Conservation (phyloP, 1,140 invertebrate species). For the Rhagoletis pomonella region DNA sequence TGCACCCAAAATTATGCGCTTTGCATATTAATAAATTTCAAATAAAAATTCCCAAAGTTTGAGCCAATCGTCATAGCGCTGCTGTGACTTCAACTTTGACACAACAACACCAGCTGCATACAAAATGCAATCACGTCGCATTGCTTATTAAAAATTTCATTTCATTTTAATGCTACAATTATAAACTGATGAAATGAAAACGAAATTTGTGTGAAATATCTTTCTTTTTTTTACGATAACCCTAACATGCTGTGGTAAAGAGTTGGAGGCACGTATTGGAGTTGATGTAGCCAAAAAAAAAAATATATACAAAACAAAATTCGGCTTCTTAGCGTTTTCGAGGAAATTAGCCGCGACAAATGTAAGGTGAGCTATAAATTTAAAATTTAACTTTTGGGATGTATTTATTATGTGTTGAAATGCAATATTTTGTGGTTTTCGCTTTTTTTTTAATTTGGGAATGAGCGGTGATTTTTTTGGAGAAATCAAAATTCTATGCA, state of each 20-base stretch:
- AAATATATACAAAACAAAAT: not conserved
- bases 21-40: not conserved
- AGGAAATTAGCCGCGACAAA: not conserved
- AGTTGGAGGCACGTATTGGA: not conserved
- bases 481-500: no score
- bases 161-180: constrained; percentile 11
- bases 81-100: not conserved
- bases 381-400: not conserved
- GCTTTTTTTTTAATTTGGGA: no score
- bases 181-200: not conserved
- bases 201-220: not conserved
- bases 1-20: not conserved
- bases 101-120: not conserved
- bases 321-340: not conserved
- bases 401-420: not conserved
- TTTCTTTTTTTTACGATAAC: not conserved
- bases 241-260: not conserved
- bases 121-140: not conserved
- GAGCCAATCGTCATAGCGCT: not conserved
- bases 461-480: no score
- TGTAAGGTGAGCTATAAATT: not conserved
- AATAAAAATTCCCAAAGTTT: not conserved
- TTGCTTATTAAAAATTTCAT: not conserved
- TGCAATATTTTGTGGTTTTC: not conserved
- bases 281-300: not conserved